Base-by-base conservation (phyloP, 2,113 vertebrate genomes). In the Coracopsis vasa region DNA sequence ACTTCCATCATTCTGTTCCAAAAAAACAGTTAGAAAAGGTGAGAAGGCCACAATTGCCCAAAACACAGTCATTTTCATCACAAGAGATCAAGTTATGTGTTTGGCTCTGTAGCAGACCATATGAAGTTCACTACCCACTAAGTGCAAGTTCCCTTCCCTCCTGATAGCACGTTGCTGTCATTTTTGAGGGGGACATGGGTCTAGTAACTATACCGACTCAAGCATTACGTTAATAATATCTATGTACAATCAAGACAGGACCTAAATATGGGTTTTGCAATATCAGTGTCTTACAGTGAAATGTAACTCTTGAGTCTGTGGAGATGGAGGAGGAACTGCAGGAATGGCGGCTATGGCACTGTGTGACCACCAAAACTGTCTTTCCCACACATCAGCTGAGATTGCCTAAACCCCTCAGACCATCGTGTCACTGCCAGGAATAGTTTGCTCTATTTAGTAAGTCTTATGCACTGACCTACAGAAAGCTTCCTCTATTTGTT, bases 401-500 rank as follows among this genome's bases (percentile, higher is more conserved):
- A 44, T 23, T 72, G 50, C 42, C 75, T 35, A 50, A 90, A 69
- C 29, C 61, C 54, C 83, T 47, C 93, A 31, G 75, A 80, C 54
- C 71, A 62, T 11, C 42, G 13, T 33, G 53, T 61, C 71, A 25
- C 50, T 25, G 50, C 85, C 88, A 88, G 71, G 78, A 95, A 95
- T 5, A 86, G 60, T 62, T 33, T 28, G 53, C 74, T 94, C 94
- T 92, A 77, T 92, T 94, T 93, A 96, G 93, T 39, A 33, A 65
- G 41, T 12, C 62, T 85, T 75, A 73, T 0, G 0, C 70, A 87
- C 2, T 65, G 73, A 60, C 66, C 75, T 45, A 42, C 44, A 71
- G 83, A 78, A 95, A 92, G 47, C 69, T 96, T 97, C 93, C 94
- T 95, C 74, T 90, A 29, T 92, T 95, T 95, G 93, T 95, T 90